A percentile compares a stretch with the other conserved stretches of the same genome.
These are phyloP conservation scores for Dicyrtoma fusca DNA, from an alignment of 2,888 invertebrate genomes.

Conservation along the genomic window DNA sequence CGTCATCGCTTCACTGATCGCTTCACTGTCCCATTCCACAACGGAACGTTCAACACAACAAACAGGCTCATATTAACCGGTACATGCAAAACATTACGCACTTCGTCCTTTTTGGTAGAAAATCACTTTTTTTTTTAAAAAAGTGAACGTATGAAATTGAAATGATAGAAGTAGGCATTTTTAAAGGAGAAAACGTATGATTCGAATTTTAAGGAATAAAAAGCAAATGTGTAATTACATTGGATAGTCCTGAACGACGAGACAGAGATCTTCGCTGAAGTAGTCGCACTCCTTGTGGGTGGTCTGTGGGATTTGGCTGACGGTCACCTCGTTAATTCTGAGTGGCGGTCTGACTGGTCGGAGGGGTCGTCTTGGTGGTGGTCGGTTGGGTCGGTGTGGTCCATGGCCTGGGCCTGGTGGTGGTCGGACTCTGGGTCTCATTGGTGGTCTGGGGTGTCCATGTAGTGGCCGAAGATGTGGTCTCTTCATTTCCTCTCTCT, in stretches of 20 bases:
- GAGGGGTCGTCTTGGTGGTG: slow-evolving; percentile 13
- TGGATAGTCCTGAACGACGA: slow-evolving; percentile 75
- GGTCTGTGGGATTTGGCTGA: slow-evolving; percentile 52
- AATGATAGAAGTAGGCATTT: no score
- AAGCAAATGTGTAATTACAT: slow-evolving; percentile 62
- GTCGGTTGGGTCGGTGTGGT: slow-evolving; percentile 38
- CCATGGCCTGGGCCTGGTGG: slow-evolving; percentile 31
- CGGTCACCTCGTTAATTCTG: slow-evolving; percentile 52
- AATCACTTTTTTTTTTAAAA: no score
- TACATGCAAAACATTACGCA: no score
- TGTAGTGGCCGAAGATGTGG: slow-evolving; percentile 39
- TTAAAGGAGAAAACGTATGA: no score
- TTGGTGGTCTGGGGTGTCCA: slow-evolving; percentile 39
- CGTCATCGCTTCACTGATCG: slow-evolving; percentile 59
- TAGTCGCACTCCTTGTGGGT: slow-evolving; percentile 64
- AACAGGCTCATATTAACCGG: no score
- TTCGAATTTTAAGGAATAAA: not conserved
- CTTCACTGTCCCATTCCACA: slow-evolving; percentile 58
- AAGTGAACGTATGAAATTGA: no score
- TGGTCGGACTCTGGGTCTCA: slow-evolving; percentile 45
- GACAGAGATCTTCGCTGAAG: slow-evolving; percentile 73
- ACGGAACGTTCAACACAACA: no score
- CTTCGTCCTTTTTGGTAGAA: no score
- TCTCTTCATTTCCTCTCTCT: not conserved
- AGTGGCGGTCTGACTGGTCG: slow-evolving; percentile 33